These are phyloP conservation scores for Macaria liturata DNA, from an alignment of 2,888 invertebrate genomes.

Conservation along the genomic window DNA sequence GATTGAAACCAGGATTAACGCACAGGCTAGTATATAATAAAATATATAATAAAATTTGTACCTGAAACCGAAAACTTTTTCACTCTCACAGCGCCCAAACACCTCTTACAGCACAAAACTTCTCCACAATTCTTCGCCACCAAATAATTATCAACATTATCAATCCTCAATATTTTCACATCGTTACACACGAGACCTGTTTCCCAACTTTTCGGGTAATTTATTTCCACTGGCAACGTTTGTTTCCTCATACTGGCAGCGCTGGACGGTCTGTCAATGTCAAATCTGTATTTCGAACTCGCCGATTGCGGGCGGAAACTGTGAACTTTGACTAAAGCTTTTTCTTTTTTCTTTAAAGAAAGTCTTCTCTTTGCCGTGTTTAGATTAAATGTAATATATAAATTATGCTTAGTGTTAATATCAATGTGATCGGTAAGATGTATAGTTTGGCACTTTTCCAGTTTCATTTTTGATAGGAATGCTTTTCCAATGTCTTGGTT, in stretches of 20 bases:
- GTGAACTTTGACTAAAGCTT: constrained; percentile 38
- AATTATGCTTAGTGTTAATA: constrained; percentile 31
- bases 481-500: constrained; percentile 63
- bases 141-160: constrained; percentile 57
- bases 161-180: constrained; percentile 59
- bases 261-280: constrained; percentile 57
- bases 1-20: too few relatives aligned
- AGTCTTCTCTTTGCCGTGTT: constrained; percentile 64
- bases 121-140: constrained; percentile 69
- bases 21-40: too few relatives aligned
- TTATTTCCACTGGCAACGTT: constrained; percentile 49
- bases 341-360: constrained; percentile 52
- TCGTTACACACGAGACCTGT: constrained; percentile 58
- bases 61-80: constrained; percentile 56
- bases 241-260: constrained; percentile 52
- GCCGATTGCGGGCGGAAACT: constrained; percentile 55
- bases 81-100: constrained; percentile 53
- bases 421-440: constrained; percentile 54
- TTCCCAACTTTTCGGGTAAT: constrained; percentile 53
- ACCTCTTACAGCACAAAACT: constrained; percentile 60
- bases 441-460: constrained; percentile 61
- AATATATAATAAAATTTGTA: constrained; percentile 33
- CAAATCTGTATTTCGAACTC: constrained; percentile 43
- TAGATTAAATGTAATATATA: constrained; percentile 54
- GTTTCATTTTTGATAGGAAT: constrained; percentile 65